Percentiles rank a stretch among this genome's conserved stretches.
These are phyloP conservation scores for Cervus canadensis DNA, from an alignment of 2,113 vertebrate genomes.

Conservation along the genomic window DNA sequence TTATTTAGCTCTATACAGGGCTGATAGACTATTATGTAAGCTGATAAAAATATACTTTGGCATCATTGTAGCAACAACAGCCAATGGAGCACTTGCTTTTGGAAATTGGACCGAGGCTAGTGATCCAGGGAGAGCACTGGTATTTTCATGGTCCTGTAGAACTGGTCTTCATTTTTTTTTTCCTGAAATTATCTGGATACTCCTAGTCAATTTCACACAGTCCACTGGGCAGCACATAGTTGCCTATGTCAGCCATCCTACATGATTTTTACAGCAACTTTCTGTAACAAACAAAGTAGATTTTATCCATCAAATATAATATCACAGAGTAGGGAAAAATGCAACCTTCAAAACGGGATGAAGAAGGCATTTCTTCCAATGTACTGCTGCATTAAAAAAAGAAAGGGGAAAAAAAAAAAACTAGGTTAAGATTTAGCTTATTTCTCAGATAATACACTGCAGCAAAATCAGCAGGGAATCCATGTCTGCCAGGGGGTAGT, in stretches of 20 bases:
- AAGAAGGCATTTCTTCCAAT: neutral
- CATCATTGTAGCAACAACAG: neutral
- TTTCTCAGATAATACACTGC: conserved; percentile 55
- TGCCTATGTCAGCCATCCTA: neutral
- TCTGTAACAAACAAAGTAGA: neutral
- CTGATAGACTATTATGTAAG: neutral
- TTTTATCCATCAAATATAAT: conserved; percentile 13
- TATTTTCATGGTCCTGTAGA: conserved; percentile 29
- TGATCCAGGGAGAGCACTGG: neutral
- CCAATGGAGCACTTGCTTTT: neutral
- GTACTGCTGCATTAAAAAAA: neutral
- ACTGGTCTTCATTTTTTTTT: conserved; percentile 1
- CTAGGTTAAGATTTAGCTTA: conserved; percentile 71
- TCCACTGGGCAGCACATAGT: neutral
- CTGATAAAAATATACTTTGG: neutral
- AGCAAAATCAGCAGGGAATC: conserved; percentile 69
- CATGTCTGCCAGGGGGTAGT: conserved; percentile 56
- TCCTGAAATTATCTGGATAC: neutral
- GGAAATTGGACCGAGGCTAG: neutral
- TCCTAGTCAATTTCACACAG: neutral
- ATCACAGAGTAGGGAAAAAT: neutral
- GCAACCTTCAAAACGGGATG: neutral
- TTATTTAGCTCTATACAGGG: neutral
- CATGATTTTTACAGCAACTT: neutral
- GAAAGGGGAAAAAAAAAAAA: neutral